Percentiles rank a stretch among this genome's conserved stretches.
Conservation (phyloP, 2,113 vertebrate genomes). For the Lasiurus borealis region DNA sequence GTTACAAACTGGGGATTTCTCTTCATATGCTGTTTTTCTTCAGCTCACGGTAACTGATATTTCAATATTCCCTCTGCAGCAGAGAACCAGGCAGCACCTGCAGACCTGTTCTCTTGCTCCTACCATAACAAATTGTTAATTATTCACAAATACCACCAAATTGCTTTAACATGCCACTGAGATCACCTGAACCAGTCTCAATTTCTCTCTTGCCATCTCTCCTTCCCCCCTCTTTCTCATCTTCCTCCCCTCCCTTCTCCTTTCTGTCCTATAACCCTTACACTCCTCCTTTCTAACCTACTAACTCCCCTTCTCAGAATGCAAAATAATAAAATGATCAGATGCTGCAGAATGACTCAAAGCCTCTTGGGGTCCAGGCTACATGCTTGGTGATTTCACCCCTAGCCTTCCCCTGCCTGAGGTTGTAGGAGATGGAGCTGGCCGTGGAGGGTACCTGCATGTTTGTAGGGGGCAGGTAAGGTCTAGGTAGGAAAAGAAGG, state of each 20-base stretch:
- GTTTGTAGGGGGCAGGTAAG: neutral
- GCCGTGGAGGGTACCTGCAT: neutral
- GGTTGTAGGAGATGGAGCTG: neutral
- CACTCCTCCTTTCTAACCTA: neutral
- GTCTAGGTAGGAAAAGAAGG: neutral
- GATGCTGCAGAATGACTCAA: neutral
- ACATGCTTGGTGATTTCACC: neutral
- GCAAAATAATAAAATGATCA: neutral
- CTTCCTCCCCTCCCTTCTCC: neutral
- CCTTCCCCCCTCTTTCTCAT: neutral
- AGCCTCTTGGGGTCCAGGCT: neutral
- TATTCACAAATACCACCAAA: conserved; percentile 71
- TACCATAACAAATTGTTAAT: conserved; percentile 62
- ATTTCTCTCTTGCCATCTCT: neutral
- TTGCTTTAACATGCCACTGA: conserved; percentile 58
- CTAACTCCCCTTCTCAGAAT: neutral
- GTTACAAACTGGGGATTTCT: conserved; percentile 84
- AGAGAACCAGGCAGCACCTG: conserved; percentile 83
- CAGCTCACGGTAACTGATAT: conserved; percentile 77
- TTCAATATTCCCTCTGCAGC: conserved; percentile 82
- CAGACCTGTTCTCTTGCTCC: conserved; percentile 62
- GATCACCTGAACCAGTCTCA: neutral
- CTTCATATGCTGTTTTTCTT: conserved; percentile 80
- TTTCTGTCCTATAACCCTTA: neutral
- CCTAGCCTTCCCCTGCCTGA: neutral